A percentile compares a stretch with the other conserved stretches of the same genome.
phyloP scores from a whole-genome alignment of 1,140 invertebrate species.

The Bathynomus jamesi region DNA sequence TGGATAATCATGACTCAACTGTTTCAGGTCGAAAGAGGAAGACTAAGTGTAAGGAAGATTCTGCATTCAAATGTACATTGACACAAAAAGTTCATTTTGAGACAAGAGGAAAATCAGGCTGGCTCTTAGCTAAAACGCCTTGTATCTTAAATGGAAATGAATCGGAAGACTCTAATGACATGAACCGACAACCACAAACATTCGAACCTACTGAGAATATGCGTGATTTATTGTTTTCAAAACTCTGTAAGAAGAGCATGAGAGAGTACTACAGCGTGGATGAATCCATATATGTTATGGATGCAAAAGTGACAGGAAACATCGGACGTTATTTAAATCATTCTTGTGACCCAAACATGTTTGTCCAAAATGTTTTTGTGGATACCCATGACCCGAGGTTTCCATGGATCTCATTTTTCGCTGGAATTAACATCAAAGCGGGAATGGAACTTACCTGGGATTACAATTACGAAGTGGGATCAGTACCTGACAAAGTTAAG shows the following conservation, averaged over 20 bases:
- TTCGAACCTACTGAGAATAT: conserved; percentile 14
- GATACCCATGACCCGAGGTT: conserved; percentile 94
- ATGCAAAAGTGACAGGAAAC: conserved; percentile 90
- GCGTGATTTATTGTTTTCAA: conserved; percentile 3
- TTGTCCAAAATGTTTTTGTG: conserved; percentile 96
- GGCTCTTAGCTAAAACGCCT: not conserved
- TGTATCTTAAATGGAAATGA: not conserved
- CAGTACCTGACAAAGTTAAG: conserved; percentile 80
- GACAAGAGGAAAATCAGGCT: not conserved
- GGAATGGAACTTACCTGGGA: conserved; percentile 95
- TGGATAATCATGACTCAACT: not conserved
- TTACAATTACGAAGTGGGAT: conserved; percentile 92
- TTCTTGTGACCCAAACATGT: conserved; percentile 89
- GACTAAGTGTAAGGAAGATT: not conserved
- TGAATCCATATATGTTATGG: conserved; percentile 79
- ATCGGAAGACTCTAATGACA: conserved; percentile 6
- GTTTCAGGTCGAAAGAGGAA: not conserved
- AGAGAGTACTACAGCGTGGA: conserved; percentile 66
- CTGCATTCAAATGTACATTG: not conserved
- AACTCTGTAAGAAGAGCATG: conserved; percentile 47
- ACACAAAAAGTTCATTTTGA: not conserved
- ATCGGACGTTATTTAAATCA: conserved; percentile 93
- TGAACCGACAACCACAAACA: conserved; percentile 19
- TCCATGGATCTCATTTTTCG: conserved; percentile 96
- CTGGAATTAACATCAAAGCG: conserved; percentile 72